phyloP scores from a whole-genome alignment of 2,888 invertebrate genomes.

The Carpatolechia fugitivella region DNA sequence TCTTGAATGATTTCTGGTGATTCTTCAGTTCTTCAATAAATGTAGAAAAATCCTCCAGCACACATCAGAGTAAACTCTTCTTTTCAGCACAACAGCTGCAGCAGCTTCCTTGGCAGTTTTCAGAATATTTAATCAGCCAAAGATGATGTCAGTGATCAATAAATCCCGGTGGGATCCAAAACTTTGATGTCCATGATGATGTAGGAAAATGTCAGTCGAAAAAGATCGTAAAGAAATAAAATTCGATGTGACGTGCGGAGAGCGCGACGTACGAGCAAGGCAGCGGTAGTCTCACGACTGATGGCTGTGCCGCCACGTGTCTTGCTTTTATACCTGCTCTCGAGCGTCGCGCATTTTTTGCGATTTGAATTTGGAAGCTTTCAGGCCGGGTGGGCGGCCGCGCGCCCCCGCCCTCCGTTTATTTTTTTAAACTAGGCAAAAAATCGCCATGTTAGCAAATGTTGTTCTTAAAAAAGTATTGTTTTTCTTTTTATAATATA shows the following conservation, averaged over 20 bases:
- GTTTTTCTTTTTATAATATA: not conserved
- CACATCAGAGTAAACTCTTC: slow-evolving; percentile 67
- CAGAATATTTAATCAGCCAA: slow-evolving; percentile 18
- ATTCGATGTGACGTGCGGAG: slow-evolving; percentile 54
- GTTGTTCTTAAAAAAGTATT: slow-evolving; percentile 19
- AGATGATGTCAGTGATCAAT: slow-evolving; percentile 53
- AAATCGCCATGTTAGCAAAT: slow-evolving; percentile 48
- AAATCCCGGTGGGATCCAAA: slow-evolving; percentile 74
- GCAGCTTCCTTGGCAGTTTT: slow-evolving; percentile 49
- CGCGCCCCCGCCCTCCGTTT: slow-evolving; percentile 65
- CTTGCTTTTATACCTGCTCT: slow-evolving; percentile 64
- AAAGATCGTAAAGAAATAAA: slow-evolving; percentile 53
- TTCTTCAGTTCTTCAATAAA: not conserved
- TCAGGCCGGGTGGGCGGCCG: slow-evolving; percentile 68
- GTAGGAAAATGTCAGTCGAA: slow-evolving; percentile 18
- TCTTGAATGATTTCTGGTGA: slow-evolving; percentile 41
- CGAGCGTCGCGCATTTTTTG: slow-evolving; percentile 71
- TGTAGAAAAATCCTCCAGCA: slow-evolving; percentile 1
- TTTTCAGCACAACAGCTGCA: too few species aligned
- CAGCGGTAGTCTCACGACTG: slow-evolving; percentile 59
- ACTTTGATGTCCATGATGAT: slow-evolving; percentile 66
- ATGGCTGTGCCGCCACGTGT: slow-evolving; percentile 63
- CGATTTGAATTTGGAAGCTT: slow-evolving; percentile 76
- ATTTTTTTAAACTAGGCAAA: slow-evolving; percentile 42
- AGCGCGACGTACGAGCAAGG: slow-evolving; percentile 50